Evolutionary conservation across 2,888 invertebrate genomes (phyloP).

Genomic region (Macrosoma leucophasiata): DNA sequence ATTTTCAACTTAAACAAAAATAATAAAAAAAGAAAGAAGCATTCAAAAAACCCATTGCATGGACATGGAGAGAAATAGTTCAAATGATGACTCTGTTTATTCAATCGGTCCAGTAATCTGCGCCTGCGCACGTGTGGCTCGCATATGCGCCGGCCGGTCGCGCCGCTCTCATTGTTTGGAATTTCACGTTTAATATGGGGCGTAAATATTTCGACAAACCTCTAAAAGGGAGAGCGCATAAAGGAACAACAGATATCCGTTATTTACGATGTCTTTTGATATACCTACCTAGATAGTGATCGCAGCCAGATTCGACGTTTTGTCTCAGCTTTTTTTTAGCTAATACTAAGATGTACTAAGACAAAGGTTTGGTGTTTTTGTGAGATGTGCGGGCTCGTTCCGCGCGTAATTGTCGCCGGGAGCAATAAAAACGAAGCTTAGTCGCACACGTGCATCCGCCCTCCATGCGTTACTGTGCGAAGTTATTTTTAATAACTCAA

Average conservation of each 20-base stretch:
- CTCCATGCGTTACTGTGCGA: slow-evolving; percentile 57
- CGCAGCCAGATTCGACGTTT: too few relatives aligned
- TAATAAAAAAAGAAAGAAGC: too few relatives aligned
- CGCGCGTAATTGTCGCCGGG: slow-evolving; percentile 31
- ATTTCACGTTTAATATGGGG: slow-evolving; percentile 69
- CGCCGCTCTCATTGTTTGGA: slow-evolving; percentile 60
- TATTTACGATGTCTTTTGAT: too few relatives aligned
- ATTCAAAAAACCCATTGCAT: slow-evolving; percentile 29
- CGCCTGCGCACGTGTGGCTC: slow-evolving; percentile 58
- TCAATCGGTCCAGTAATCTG: slow-evolving; percentile 41
- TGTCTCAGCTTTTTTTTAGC: background rate
- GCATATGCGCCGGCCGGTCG: slow-evolving; percentile 38
- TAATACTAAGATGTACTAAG: slow-evolving; percentile 15
- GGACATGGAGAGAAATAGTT: too few relatives aligned
- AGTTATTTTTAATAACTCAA: slow-evolving; percentile 61
- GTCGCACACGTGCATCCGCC: slow-evolving; percentile 73
- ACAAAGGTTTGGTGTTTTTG: slow-evolving; percentile 26
- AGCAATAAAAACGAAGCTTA: slow-evolving; percentile 57
- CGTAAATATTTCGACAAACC: slow-evolving; percentile 72
- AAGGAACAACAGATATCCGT: slow-evolving; percentile 51
- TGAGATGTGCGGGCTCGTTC: slow-evolving; percentile 28
- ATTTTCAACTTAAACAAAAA: too few relatives aligned
- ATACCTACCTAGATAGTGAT: slow-evolving; percentile 29
- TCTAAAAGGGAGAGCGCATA: slow-evolving; percentile 59
- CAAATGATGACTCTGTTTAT: slow-evolving; percentile 49